These are phyloP conservation scores for Anhinga anhinga DNA, from an alignment of 2,113 vertebrate species.

Conservation along the genomic window DNA sequence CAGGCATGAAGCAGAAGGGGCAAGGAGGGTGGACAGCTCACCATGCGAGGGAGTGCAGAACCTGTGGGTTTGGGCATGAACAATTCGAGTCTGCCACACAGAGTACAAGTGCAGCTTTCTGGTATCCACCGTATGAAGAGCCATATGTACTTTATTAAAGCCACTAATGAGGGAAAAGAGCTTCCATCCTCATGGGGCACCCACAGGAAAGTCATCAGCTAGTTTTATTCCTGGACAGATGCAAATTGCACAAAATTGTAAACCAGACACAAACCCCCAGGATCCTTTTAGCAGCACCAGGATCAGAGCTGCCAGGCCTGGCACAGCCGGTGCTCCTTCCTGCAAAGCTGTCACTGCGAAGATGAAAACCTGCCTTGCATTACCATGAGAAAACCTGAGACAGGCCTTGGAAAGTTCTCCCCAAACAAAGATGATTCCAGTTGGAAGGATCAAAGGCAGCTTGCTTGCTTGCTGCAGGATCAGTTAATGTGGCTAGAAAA, in stretches of 20 bases:
- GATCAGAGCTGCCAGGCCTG: background rate
- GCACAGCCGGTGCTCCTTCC: background rate
- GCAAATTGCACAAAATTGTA: background rate
- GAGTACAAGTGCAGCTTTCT: background rate
- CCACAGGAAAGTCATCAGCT: background rate
- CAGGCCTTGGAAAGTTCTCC: background rate
- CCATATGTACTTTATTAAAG: background rate
- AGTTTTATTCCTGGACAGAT: background rate
- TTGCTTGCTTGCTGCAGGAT: background rate
- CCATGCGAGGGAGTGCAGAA: background rate
- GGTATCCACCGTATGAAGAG: background rate
- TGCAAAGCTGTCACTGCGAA: background rate
- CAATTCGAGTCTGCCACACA: fast-evolving
- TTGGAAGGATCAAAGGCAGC: background rate
- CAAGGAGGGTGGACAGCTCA: background rate
- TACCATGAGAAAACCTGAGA: background rate
- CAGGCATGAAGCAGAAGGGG: background rate
- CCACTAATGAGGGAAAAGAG: background rate
- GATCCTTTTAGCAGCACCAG: background rate
- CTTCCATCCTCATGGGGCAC: background rate
- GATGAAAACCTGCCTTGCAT: background rate
- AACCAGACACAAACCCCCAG: background rate
- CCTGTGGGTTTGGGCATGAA: background rate
- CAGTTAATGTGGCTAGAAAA: background rate
- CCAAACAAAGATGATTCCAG: background rate